Base-by-base conservation (phyloP, 2,113 vertebrate genomes). In the Prunella fulvescens region DNA sequence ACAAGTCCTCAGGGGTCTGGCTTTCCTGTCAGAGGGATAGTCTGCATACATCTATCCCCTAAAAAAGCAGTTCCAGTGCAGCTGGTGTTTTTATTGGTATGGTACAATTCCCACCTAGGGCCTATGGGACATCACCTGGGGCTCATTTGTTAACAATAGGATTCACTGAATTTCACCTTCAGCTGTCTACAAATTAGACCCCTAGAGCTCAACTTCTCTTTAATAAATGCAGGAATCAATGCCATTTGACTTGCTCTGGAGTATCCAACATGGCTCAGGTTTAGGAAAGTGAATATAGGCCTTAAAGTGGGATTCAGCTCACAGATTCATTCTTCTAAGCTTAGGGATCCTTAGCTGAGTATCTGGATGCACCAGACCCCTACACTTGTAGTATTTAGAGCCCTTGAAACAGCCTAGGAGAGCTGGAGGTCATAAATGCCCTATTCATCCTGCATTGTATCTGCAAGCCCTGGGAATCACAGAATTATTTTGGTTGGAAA, bases 111-210 rank as follows among this genome's bases (percentile, higher is more conserved):
- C 67, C 48, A 51, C 18, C 83, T 29, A 73, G 28, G 50, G 54
- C 66, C 80, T 81, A 13, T 66, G 82, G 67, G 71, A 72, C 25
- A 22, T 74, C 86, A 86, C 29, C 69, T 31, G 65, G 51, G 83
- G 35, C 77, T 95, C 81, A 70, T 92, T 93, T 91, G 65, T 91
- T 91, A 89, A 84, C 60, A 81, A 35, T 19, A 92, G 47, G 53
- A 91, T 94, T 92, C 71, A 88, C 57, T 65, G 86, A 80, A 80
- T 72, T 94, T 74, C 77, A 95, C 65, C 73, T 89, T 84, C 81
- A 95, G 42, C 81, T 1, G 2, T 47, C 83, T 84, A 61, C 64
- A 96, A 86, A 96, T 94, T 61, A 94, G 96, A 89, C 69, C 60
- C 56, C 81, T 74, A 58, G 67, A 74, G 73, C 16, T 69, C 62